phyloP scores from a whole-genome alignment of 2,888 invertebrate genomes.

The Tupiocoris notatus region DNA sequence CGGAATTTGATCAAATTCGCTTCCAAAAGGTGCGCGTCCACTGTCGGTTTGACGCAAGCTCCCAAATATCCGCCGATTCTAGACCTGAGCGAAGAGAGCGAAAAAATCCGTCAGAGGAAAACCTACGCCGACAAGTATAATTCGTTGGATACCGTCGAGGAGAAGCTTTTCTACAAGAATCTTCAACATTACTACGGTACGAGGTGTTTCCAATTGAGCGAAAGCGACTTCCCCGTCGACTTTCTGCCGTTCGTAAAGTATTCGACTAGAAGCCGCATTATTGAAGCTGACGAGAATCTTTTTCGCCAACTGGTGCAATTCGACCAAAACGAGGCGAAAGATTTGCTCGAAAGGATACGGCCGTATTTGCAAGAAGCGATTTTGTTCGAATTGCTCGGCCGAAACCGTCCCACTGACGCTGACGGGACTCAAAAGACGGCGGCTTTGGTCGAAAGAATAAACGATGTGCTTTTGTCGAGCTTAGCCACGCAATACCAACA shows the following conservation, averaged over 20 bases:
- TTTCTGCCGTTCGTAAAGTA: conserved; percentile 68
- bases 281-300: conserved; percentile 62
- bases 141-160: conserved; percentile 67
- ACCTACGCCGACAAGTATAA: conserved; percentile 47
- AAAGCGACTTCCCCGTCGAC: conserved; percentile 65
- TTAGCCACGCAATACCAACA: conserved; percentile 63
- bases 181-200: conserved; percentile 81
- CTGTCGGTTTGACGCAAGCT: not conserved
- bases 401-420: conserved; percentile 54
- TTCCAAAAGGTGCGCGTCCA: conserved; percentile 1
- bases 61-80: conserved; percentile 48
- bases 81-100: conserved; percentile 37
- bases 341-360: conserved; percentile 59
- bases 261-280: conserved; percentile 74
- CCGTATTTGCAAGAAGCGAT: conserved; percentile 64
- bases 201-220: conserved; percentile 63
- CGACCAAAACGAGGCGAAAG: conserved; percentile 55
- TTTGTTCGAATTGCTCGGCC: conserved; percentile 57
- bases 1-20: not conserved
- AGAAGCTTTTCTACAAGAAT: conserved; percentile 78
- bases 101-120: conserved; percentile 41
- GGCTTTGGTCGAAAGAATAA: conserved; percentile 61
- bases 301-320: conserved; percentile 48
- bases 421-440: conserved; percentile 57
- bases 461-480: conserved; percentile 65